Percentiles rank a stretch among this genome's conserved stretches.
phyloP scores from a whole-genome alignment of 1,140 invertebrate species.

The Bombus waltoni region DNA sequence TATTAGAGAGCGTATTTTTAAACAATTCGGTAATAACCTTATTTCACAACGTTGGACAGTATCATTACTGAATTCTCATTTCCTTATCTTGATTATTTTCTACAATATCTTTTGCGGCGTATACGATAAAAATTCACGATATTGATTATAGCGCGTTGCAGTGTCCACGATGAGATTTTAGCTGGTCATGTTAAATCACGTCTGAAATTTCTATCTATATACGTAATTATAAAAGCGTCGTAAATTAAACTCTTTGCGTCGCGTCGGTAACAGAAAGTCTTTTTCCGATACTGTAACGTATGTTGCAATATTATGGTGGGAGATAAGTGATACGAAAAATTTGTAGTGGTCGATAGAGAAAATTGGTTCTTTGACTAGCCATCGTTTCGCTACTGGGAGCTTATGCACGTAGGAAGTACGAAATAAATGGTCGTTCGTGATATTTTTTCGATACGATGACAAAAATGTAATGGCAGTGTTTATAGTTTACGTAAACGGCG shows the following conservation, averaged over 20 bases:
- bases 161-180: not conserved
- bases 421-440: not conserved
- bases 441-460: not conserved
- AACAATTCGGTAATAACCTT: not conserved
- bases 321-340: not conserved
- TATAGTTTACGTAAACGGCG: not conserved
- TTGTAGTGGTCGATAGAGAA: not conserved
- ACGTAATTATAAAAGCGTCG: not conserved
- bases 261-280: not conserved
- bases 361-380: not conserved
- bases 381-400: not conserved
- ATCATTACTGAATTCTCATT: not conserved
- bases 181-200: not conserved
- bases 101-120: not conserved
- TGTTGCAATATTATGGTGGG: not conserved
- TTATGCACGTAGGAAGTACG: not conserved
- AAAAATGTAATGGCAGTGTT: not conserved
- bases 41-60: not conserved
- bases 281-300: not conserved
- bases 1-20: not conserved
- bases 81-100: not conserved
- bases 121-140: not conserved
- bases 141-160: not conserved
- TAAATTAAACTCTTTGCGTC: not conserved
- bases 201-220: not conserved